Evolutionary conservation across 92 coral and sea anemone genomes (phyloP), one percentile per base, ranked within the genome.

Genomic region (Heliopora coerulea): DNA sequence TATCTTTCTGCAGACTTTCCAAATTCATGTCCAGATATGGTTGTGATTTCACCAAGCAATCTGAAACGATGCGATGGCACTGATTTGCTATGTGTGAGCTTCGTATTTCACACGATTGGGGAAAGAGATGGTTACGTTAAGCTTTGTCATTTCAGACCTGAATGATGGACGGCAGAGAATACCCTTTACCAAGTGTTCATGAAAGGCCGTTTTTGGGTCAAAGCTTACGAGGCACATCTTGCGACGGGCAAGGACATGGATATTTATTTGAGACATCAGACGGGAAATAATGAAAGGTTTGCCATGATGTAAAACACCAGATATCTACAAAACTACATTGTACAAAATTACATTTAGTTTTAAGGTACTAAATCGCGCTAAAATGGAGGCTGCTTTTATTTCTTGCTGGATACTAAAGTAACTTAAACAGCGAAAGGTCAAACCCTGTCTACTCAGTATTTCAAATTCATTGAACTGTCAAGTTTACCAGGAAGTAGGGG

Each of bases 121-220:
- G 15, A 32, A 33, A 50, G 28, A 63, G 84, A 80, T 8, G 80
- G 73, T 0, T 72, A 8, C 26, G 26, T 76, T 1, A 24, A 60
- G 60, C 34, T 80, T 34, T 80, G 84, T 20, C 84, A 80, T 21
- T 73, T 73, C 24, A 44, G n/a, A 0, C 29, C 74, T 66, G 18
- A 3, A 28, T 2, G 6, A 35, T 80, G 84, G 84, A 73, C 74
- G 14, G 66, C 49, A 27, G 67, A 73, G 14, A 80, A 60, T 23
- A 80, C 84, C 6, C 32, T 80, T 28, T 80, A 72, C 33, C 79
- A 80, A n/a, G 80, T 80, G 15, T 80, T 80, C 14, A 50, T 80
- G 65, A 80, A 80, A 39, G 84, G 84, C 35, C 74, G 77, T 0
- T 52, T 80, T 21, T 80, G 84, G 84, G 9, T 80, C 28, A 80